Base-by-base conservation (phyloP, 2,113 vertebrate species). In the Rhinolophus sinicus region DNA sequence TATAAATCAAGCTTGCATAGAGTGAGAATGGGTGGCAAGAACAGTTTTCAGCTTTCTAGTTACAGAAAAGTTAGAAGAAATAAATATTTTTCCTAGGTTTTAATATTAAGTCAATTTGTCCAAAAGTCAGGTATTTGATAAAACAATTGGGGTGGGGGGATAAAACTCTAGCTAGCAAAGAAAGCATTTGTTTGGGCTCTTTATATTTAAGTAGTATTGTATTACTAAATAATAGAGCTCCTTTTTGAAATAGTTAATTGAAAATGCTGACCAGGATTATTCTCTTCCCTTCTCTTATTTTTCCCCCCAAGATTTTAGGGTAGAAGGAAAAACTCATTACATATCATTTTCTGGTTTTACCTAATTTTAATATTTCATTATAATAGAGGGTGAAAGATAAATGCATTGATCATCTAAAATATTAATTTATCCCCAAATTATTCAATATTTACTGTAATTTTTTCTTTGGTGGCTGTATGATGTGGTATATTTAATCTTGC, bases 281-380 rank as follows among this genome's bases (percentile, higher is more conserved):
- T 14, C 26, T 4, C 11, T 33, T n/a, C 62, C 6, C 0, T 62
- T 58, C 18, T 47, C 0, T 67, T 38, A 24, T 82, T 64, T 77
- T 35, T 26, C 24, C 2, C n/a, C 28, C 40, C 58, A 60, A 94
- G 35, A 67, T 83, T 88, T 15, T 90, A 80, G 24, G 33, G 9
- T 62, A 78, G 47, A 81, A 92, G 73, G 30, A 62, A 47, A 69
- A 84, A 21, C 11, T 18, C 0, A 47, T 1, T 90, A 24, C 6
- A 16, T 50, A 26, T 72, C 15, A 65, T 93, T 95, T 58, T 64
- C 44, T 69, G 58, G 7, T 88, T 87, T 93, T 83, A 70, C 67
- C 30, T 89, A 15, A 58, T 75, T 90, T 94, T 78, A 75, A 22
- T 90, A 52, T 92, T 86, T 96, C 64, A 73, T 58, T 90, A 30